Percentiles rank a stretch among this genome's conserved stretches.
Conservation (phyloP, 2,113 vertebrate genomes). For the Eira barbara region DNA sequence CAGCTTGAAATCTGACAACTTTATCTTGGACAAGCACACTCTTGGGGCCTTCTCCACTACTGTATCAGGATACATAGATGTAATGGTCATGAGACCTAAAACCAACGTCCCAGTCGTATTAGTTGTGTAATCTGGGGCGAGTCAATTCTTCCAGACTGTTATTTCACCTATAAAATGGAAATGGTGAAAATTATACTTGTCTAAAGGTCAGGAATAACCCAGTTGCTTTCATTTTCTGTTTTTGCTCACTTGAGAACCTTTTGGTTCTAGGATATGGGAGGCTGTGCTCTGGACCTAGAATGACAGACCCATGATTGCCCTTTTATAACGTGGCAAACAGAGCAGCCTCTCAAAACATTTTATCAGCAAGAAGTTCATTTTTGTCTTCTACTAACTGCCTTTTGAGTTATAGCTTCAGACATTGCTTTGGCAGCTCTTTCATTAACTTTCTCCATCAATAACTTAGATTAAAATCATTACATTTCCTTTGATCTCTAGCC, state of each 20-base stretch:
- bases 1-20: not conserved
- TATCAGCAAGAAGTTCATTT: conserved; percentile 3
- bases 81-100: not conserved
- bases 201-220: not conserved
- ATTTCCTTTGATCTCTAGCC: not conserved
- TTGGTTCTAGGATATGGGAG: not conserved
- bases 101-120: not conserved
- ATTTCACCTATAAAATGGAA: not conserved
- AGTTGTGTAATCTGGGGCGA: not conserved
- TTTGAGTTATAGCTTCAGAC: not conserved
- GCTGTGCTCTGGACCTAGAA: not conserved
- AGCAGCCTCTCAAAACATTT: not conserved
- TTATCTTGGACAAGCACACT: not conserved
- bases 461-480: not conserved
- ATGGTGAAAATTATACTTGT: not conserved
- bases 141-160: not conserved
- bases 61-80: not conserved
- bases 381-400: not conserved
- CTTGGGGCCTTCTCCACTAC: not conserved
- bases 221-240: not conserved
- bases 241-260: not conserved
- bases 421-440: not conserved
- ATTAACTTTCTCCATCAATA: not conserved
- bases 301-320: not conserved
- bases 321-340: not conserved